Conservation (phyloP, 2,113 vertebrate genomes). For the Arvicanthis niloticus region DNA sequence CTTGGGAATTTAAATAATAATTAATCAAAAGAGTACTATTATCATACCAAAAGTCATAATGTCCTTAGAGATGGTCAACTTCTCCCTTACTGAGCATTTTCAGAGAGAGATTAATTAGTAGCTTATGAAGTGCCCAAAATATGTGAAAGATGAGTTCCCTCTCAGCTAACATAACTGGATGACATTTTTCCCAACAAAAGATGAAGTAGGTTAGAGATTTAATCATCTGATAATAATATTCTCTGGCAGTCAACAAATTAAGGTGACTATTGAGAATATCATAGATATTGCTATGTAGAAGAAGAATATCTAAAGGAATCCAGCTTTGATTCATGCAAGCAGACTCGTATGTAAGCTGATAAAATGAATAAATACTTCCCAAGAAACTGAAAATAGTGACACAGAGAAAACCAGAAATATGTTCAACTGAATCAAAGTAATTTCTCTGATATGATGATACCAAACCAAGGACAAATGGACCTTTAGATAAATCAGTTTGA, state of each 20-base stretch:
- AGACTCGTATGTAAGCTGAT: neutral
- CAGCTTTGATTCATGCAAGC: neutral
- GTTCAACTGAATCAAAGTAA: neutral
- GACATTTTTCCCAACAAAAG: neutral
- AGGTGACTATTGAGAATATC: neutral
- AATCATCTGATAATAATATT: neutral
- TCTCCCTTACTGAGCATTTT: neutral
- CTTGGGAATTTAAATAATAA: neutral
- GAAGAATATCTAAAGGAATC: neutral
- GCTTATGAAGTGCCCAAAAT: neutral
- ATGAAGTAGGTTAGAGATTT: neutral
- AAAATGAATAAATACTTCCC: neutral
- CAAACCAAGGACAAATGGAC: neutral
- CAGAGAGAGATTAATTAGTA: neutral
- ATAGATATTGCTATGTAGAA: neutral
- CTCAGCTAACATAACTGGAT: neutral
- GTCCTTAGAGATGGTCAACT: neutral
- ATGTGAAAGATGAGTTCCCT: neutral
- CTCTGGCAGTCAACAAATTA: neutral
- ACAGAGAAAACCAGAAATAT: neutral
- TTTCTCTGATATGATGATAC: neutral
- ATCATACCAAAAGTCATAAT: neutral
- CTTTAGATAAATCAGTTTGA: neutral
- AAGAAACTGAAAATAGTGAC: neutral
- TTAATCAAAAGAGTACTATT: neutral